Base-by-base conservation (phyloP, 1,140 invertebrate genomes). In the Subanguina moxae region DNA sequence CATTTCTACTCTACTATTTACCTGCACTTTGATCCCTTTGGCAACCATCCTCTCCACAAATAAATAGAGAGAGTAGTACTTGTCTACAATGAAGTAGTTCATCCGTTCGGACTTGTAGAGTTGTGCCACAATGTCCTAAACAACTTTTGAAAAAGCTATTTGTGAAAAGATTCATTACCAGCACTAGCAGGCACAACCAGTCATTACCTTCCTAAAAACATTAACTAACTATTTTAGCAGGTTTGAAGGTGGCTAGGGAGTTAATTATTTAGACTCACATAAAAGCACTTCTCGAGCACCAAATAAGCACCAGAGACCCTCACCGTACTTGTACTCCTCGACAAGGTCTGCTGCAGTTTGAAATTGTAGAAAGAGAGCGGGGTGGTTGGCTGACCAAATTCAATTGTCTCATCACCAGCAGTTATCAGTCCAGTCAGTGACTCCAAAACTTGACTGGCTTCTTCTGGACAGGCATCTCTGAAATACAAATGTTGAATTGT, bases 1-100 rank as follows among this genome's bases (percentile, higher is more conserved):
- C n/a, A n/a, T n/a, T n/a, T n/a, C n/a, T n/a, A n/a, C n/a, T n/a
- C n/a, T n/a, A n/a, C n/a, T n/a, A n/a, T n/a, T n/a, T 76, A 88
- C 87, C 86, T 96, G 93, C 75, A 97, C 91, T 83, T 94, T 90
- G 0, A 87, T 84, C 67, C 90, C 89, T 84, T 97, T 97, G 1
- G 88, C 83, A 76, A 94, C 89, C 73, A 98, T 93, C 80, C 90
- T 91, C 82, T 98, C 95, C 1, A 92, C 91, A 84, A 97, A 96
- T 83, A 94, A 90, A 74, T 91, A 92, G 9, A 97, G 85, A 3
- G 93, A 96, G 82, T 94, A 91, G 83, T 96, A 91, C 74, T 90
- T 90, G 84, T 97, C 95, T 0, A 98, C 86, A 77, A 98, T 96
- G 83, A 99, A 98, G 84, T 97, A 99, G 85, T 99, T 98, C 19